A percentile compares a stretch with the other conserved stretches of the same genome.
Conservation (phyloP, 1,140 invertebrate species). For the Nautilus pompilius region DNA sequence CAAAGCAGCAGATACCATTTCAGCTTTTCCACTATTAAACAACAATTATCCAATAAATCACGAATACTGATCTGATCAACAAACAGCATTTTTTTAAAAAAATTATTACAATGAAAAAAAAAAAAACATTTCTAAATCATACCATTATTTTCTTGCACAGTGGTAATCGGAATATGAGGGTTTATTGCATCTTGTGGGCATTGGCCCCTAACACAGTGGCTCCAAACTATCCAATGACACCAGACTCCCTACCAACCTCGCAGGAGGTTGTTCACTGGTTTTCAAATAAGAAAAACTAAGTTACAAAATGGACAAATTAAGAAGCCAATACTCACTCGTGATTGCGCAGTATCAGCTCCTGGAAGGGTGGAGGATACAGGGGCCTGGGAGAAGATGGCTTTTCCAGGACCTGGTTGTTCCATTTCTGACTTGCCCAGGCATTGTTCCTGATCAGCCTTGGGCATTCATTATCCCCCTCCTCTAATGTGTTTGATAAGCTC, state of each 20-base stretch:
- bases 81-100: too few relatives aligned
- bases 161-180: too few relatives aligned
- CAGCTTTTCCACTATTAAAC: too few relatives aligned
- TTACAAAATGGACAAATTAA: slow-evolving; percentile 5
- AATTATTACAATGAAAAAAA: too few relatives aligned
- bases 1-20: too few relatives aligned
- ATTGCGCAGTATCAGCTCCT: slow-evolving; percentile 33
- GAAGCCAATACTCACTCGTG: slow-evolving; percentile 35
- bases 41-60: too few relatives aligned
- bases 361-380: slow-evolving; percentile 39
- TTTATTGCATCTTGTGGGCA: too few relatives aligned
- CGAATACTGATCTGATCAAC: too few relatives aligned
- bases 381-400: slow-evolving; percentile 23
- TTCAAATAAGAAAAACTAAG: too few relatives aligned
- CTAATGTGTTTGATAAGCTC: slow-evolving; percentile 42
- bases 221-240: not conserved
- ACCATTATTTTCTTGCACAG: too few relatives aligned
- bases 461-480: slow-evolving; percentile 30
- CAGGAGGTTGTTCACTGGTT: not conserved
- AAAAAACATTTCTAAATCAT: too few relatives aligned
- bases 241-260: not conserved
- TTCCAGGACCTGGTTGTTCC: slow-evolving; percentile 9
- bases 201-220: too few relatives aligned
- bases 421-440: not conserved
- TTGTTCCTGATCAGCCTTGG: slow-evolving; percentile 4